phyloP scores from a whole-genome alignment of 2,797 vertebrate species.

The Takifugu rubripes region DNA sequence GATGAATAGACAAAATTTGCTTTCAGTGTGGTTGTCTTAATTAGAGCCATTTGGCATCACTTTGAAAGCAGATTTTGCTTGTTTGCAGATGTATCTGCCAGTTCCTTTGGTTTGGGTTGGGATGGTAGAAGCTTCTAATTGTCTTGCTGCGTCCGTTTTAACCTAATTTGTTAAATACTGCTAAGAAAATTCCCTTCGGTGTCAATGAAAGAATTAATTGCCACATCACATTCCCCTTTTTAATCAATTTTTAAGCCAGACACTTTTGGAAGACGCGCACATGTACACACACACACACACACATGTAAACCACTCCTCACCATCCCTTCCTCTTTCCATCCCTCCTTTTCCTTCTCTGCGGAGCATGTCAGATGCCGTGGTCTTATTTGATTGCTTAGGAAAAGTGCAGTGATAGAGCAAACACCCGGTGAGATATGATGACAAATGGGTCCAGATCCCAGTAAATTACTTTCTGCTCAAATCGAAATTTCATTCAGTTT shows the following conservation, averaged over 20 bases:
- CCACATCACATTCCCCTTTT: slow-evolving; percentile 5
- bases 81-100: slow-evolving; percentile 91
- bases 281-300: not conserved
- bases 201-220: slow-evolving; percentile 5
- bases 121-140: slow-evolving; percentile 29
- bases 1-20: slow-evolving; percentile 89
- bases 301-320: slow-evolving; percentile 34
- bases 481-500: slow-evolving; percentile 99
- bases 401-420: slow-evolving; percentile 99
- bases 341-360: slow-evolving; percentile 62
- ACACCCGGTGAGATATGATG: slow-evolving; percentile 99
- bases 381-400: slow-evolving; percentile 99
- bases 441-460: slow-evolving; percentile 99
- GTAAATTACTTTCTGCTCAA: slow-evolving; percentile 99
- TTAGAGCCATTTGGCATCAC: slow-evolving; percentile 89
- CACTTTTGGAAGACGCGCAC: slow-evolving; percentile 57
- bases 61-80: slow-evolving; percentile 85
- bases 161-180: slow-evolving; percentile 52
- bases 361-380: slow-evolving; percentile 98
- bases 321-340: slow-evolving; percentile 43
- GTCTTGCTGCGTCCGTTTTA: slow-evolving; percentile 3
- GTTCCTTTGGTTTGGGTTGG: slow-evolving; percentile 74
- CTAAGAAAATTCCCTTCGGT: slow-evolving; percentile 18
- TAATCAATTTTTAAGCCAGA: slow-evolving; percentile 33
- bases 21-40: slow-evolving; percentile 85